Base-by-base conservation (phyloP, 2,113 vertebrate species). In the Anguilla japonica region DNA sequence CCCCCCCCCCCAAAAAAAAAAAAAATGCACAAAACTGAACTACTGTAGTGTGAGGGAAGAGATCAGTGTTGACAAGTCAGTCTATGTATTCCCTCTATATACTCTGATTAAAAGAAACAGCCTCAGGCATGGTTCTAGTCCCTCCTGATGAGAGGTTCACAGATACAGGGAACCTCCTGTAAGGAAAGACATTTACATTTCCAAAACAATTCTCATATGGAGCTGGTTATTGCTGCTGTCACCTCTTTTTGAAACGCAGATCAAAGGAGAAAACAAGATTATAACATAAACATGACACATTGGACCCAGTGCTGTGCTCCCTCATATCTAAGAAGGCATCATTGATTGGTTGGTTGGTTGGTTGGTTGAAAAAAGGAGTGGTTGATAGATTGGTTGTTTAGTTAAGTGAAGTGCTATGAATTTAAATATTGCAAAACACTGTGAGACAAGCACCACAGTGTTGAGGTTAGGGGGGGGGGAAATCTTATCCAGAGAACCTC, bases 41-140 rank as follows among this genome's bases (percentile, higher is more conserved):
- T 88, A 82, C n/a, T 87, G 84, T 83, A 85, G 85, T 75, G 79
- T 71, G 53, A n/a, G 40, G 16, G 40, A 60, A 46, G 57, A 53
- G 85, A 88, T 88, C 78, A 82, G 83, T 84, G 46, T 79, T 90
- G 82, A 87, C 86, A 87, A 84, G 81, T 50, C 86, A 85, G 57
- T 34, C 71, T 34, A 75, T 75, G 22, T 75, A 34, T 75, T 26
- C 2, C 26, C 71, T 34, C 5, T 75, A 29, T 26, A 2, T 34
- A n/a, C 22, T 34, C 6, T 75, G 71, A 75, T 75, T 9, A 2
- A 26, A 67, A 5, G 34, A 75, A 7, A 1, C 22, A 75, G n/a
- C 26, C 26, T 34, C 26, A 34, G 26, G 9, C 8, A 8, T 8
- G 71, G 71, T 34, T 75, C 71, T 6, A 75, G 71, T 34, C 71